Evolutionary conservation across 2,113 vertebrate genomes (phyloP), one percentile per base, ranked within the genome.

Genomic region (Choloepus hoffmanni): DNA sequence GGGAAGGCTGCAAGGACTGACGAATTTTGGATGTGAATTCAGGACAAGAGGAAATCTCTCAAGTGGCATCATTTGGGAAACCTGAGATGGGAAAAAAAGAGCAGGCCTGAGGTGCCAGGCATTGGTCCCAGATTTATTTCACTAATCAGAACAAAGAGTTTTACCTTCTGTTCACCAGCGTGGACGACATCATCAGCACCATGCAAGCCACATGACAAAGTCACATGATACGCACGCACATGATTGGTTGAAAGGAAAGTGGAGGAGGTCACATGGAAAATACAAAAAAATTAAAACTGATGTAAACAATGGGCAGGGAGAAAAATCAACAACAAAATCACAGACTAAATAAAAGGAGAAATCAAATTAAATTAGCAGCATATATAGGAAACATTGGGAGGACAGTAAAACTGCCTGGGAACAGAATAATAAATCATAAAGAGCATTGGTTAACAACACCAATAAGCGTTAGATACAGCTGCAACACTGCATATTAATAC

Each of bases 121-220:
- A 90, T n/a, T 77, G 85, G 94, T 96, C 98, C 98, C 92, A 91
- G 97, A 96, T 97, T 97, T 98, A 98, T 97, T 97, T 95, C 97
- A 98, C 98, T 97, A 98, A 98, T 99, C 99, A 98, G 98, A 99
- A 99, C 98, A 98, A 99, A 99, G 98, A 98, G 50, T 98, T 99
- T 99, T 99, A 99, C 99, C 99, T 99, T 99, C 98, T 99, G 98
- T 99, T 99, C 99, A 99, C 98, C 99, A 98, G 98, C 98, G 99
- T 97, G 99, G 99, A 99, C 98, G 98, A 98, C 98, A 99, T 99
- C 99, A 97, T 96, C 99, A 99, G 98, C 99, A 99, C 99, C 99
- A 99, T 99, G 99, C 99, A 99, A 99, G 99, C 98, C 99, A 99
- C 99, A 99, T 99, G 99, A 99, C 99, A 99, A 99, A 99, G 99